Conservation (phyloP, 1,140 invertebrate genomes). For the Camponotus floridanus region DNA sequence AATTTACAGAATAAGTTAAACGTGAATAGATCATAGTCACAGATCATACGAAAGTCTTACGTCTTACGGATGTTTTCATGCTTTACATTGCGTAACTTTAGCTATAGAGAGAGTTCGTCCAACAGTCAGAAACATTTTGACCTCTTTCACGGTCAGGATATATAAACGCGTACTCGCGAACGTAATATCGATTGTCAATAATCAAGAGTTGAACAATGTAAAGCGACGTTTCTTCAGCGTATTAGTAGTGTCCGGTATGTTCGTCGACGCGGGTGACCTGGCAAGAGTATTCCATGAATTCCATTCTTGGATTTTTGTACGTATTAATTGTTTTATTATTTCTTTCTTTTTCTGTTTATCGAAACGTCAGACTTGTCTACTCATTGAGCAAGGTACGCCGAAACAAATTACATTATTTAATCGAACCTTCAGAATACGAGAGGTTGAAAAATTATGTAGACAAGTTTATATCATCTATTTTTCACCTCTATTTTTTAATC, state of each 20-base stretch:
- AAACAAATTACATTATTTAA: not conserved
- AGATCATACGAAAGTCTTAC: not conserved
- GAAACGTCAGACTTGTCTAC: not conserved
- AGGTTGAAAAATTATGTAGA: not conserved
- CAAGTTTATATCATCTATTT: not conserved
- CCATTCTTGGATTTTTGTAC: slow-evolving; percentile 80
- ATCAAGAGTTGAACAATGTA: slow-evolving; percentile 80
- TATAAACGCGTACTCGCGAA: slow-evolving; percentile 48
- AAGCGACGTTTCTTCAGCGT: slow-evolving; percentile 62
- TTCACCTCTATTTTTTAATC: not conserved
- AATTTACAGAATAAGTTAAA: not conserved
- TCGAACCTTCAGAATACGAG: not conserved
- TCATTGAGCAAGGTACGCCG: not conserved
- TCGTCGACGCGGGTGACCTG: slow-evolving; percentile 68
- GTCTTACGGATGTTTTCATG: not conserved
- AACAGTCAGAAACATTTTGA: slow-evolving; percentile 65
- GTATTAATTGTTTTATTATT: slow-evolving; percentile 66
- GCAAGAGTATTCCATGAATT: slow-evolving; percentile 66
- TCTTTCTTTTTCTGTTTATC: not conserved
- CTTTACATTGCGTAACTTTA: not conserved
- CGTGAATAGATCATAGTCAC: no score
- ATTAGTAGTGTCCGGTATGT: slow-evolving; percentile 80
- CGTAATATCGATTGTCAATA: slow-evolving; percentile 84
- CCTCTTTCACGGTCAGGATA: slow-evolving; percentile 74
- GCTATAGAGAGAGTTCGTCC: not conserved